Percentiles rank a stretch among this genome's conserved stretches.
These are phyloP conservation scores for Epirrhoe tristata DNA, from an alignment of 2,888 invertebrate genomes.

Conservation along the genomic window DNA sequence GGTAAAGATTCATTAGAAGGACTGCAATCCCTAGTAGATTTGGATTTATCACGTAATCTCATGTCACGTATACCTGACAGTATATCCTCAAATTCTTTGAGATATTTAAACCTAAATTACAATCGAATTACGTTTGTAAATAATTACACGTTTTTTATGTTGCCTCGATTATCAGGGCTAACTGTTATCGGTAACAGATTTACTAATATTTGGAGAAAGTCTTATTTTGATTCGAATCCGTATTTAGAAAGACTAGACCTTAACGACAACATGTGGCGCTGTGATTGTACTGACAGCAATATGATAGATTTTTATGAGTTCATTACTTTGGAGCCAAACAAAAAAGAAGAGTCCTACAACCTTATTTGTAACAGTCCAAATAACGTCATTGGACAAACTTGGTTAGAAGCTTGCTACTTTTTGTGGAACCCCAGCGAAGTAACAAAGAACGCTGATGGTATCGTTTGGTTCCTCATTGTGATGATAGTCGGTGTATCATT, in stretches of 20 bases:
- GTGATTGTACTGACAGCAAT: constrained; percentile 87
- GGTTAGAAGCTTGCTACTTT: constrained; percentile 88
- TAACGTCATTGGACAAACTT: constrained; percentile 86
- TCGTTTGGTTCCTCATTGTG: constrained; percentile 86
- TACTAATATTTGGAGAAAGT: constrained; percentile 85
- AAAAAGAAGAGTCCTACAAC: constrained; percentile 77
- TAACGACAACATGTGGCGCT: constrained; percentile 91
- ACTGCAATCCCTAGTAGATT: constrained; percentile 84
- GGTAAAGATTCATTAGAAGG: constrained; percentile 85
- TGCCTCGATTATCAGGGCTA: constrained; percentile 86
- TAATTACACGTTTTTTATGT: constrained; percentile 86
- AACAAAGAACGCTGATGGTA: constrained; percentile 71
- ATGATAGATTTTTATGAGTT: constrained; percentile 87
- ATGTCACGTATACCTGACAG: constrained; percentile 86
- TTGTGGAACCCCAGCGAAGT: constrained; percentile 84
- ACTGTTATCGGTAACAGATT: constrained; percentile 90
- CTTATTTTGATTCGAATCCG: constrained; percentile 86
- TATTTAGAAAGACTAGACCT: constrained; percentile 86
- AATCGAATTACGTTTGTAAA: constrained; percentile 86
- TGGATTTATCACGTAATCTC: constrained; percentile 89
- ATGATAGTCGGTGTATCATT: constrained; percentile 83
- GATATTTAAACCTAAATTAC: constrained; percentile 85
- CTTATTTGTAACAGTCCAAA: constrained; percentile 89
- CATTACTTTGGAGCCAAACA: constrained; percentile 84
- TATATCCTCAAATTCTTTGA: constrained; percentile 86